Conservation (phyloP, 2,888 invertebrate species). For the Erynnis tages region DNA sequence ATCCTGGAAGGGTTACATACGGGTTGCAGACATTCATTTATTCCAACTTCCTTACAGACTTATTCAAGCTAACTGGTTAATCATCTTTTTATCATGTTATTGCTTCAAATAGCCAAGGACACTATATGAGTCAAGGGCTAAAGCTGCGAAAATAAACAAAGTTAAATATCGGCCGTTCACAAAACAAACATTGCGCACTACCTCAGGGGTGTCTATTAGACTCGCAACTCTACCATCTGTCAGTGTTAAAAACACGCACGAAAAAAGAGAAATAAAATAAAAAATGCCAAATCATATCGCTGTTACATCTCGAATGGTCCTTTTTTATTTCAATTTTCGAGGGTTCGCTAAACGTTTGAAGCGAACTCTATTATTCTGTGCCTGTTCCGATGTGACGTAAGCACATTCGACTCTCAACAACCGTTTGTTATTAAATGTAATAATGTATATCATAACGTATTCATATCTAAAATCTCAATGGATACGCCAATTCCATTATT, state of each 20-base stretch:
- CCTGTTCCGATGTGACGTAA: slow-evolving; percentile 70
- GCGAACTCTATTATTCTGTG: slow-evolving; percentile 78
- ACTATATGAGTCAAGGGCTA: neutral
- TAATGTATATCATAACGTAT: slow-evolving; percentile 78
- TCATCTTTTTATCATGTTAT: neutral
- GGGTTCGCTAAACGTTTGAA: slow-evolving; percentile 78
- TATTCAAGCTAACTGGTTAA: no score
- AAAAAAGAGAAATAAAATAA: slow-evolving; percentile 56
- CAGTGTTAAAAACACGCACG: slow-evolving; percentile 65
- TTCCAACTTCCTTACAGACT: no score
- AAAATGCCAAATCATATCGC: slow-evolving; percentile 80
- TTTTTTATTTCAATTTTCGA: slow-evolving; percentile 79
- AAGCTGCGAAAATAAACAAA: slow-evolving; percentile 5
- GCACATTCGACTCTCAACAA: slow-evolving; percentile 70
- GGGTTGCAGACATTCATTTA: no score
- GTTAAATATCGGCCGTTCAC: slow-evolving; percentile 7
- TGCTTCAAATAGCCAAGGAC: neutral
- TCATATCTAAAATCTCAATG: slow-evolving; percentile 77
- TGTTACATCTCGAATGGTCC: slow-evolving; percentile 77
- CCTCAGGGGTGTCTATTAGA: slow-evolving; percentile 40
- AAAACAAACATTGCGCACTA: slow-evolving; percentile 36
- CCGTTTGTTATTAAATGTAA: slow-evolving; percentile 76
- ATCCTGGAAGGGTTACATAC: no score
- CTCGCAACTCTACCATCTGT: slow-evolving; percentile 53
- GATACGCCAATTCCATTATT: slow-evolving; percentile 66